These are phyloP conservation scores for Autographa gamma DNA, from an alignment of 2,888 invertebrate genomes.

Conservation along the genomic window DNA sequence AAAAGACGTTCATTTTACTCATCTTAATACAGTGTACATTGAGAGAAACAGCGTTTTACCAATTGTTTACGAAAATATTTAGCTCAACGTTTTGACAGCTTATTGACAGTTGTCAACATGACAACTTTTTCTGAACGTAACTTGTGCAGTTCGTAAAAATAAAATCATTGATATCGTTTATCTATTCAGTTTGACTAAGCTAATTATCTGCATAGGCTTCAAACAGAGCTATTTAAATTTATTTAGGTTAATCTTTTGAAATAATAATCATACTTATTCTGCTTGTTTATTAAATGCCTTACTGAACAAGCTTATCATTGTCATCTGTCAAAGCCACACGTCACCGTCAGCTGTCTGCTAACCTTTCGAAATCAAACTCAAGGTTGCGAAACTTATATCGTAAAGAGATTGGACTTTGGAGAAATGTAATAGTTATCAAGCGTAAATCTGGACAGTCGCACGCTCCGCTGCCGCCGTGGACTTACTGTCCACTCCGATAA, in stretches of 20 bases:
- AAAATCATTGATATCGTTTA: too few relatives aligned
- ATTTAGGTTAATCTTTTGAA: too few relatives aligned
- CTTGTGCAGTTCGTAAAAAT: too few relatives aligned
- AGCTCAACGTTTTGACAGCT: neutral
- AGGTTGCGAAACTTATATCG: conserved; percentile 63
- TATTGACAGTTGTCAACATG: neutral
- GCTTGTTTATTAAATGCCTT: neutral
- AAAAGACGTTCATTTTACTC: conserved; percentile 76
- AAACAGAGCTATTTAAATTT: too few relatives aligned
- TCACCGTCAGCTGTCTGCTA: conserved; percentile 70
- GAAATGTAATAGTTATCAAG: conserved; percentile 80
- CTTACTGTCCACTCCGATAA: conserved; percentile 50
- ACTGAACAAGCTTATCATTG: neutral
- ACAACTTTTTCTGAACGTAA: too few relatives aligned
- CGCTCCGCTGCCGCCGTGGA: conserved; percentile 50
- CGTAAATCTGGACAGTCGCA: conserved; percentile 66
- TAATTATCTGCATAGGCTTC: too few relatives aligned
- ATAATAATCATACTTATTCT: too few relatives aligned
- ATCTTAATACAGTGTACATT: conserved; percentile 66
- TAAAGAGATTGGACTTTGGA: conserved; percentile 63
- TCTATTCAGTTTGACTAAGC: too few relatives aligned
- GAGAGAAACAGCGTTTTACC: conserved; percentile 15
- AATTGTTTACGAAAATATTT: conserved; percentile 30
- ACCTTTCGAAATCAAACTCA: conserved; percentile 74
- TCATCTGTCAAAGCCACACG: conserved; percentile 66